A percentile compares a stretch with the other conserved stretches of the same genome.
phyloP scores from a whole-genome alignment of 1,140 invertebrate species.

The Atopsyche davidsoni region DNA sequence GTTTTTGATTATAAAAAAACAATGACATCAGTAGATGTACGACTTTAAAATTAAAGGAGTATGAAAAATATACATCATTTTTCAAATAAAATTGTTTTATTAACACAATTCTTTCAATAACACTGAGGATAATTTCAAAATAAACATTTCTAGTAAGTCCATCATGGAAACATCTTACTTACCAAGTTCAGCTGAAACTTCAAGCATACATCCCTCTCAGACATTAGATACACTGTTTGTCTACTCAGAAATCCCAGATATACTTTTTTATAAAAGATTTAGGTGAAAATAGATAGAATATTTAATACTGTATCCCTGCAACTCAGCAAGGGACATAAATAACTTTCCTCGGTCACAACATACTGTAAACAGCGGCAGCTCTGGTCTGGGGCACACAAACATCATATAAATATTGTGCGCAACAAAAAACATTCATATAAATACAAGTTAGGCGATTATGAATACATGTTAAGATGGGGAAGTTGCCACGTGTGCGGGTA shows the following conservation, averaged over 20 bases:
- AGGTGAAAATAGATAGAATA: conserved; percentile 25
- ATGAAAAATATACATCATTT: too few relatives aligned
- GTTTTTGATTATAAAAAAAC: too few relatives aligned
- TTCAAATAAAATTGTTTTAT: conserved; percentile 49
- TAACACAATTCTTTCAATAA: conserved; percentile 54
- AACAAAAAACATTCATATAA: conserved; percentile 33
- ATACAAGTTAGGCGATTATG: not conserved
- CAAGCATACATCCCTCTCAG: conserved; percentile 48
- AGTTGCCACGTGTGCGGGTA: conserved; percentile 2
- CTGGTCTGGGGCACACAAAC: conserved; percentile 1
- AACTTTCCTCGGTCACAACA: conserved; percentile 22
- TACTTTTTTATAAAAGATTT: conserved; percentile 27
- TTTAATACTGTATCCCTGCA: conserved; percentile 29
- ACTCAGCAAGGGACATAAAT: conserved; percentile 18
- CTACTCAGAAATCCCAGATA: conserved; percentile 32
- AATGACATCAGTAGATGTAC: too few relatives aligned
- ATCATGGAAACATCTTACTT: conserved; percentile 25
- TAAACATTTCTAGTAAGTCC: conserved; percentile 32
- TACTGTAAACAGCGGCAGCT: conserved; percentile 8
- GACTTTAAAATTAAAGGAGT: too few relatives aligned
- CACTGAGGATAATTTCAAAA: conserved; percentile 50
- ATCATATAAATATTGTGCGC: conserved; percentile 35
- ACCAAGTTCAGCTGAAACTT: conserved; percentile 46
- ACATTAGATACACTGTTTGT: conserved; percentile 50
- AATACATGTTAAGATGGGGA: not conserved